phyloP scores from a whole-genome alignment of 1,140 invertebrate species.

The Bombus affinis region DNA sequence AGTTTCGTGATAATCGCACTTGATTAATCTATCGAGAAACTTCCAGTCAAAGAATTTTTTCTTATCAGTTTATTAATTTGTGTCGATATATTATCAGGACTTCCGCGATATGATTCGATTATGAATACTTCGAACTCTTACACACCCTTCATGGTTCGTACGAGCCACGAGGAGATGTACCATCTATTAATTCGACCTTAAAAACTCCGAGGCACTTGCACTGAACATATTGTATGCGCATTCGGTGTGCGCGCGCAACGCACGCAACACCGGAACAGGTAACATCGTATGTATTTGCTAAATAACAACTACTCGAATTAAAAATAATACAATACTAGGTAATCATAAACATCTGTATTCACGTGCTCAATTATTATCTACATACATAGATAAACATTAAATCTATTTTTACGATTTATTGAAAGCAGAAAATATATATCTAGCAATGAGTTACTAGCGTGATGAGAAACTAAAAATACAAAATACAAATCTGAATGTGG shows the following conservation, averaged over 20 bases:
- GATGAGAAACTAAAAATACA: too few relatives aligned
- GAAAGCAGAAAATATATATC: too few relatives aligned
- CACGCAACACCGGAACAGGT: slow-evolving; percentile 34
- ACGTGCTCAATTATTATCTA: background rate
- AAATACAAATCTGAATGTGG: too few relatives aligned
- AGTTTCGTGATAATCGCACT: too few relatives aligned
- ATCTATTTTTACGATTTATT: background rate
- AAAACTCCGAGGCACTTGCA: slow-evolving; percentile 59
- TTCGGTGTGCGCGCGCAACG: background rate
- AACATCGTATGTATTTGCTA: background rate
- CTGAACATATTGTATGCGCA: slow-evolving; percentile 13
- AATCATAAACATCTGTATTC: background rate
- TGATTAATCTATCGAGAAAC: background rate
- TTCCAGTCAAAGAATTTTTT: background rate
- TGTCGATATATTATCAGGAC: slow-evolving; percentile 45
- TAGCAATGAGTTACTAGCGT: too few relatives aligned
- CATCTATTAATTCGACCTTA: slow-evolving; percentile 75
- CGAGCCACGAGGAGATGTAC: slow-evolving; percentile 47
- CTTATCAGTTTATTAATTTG: background rate
- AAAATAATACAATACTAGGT: background rate
- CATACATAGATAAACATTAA: background rate
- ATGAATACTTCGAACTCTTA: slow-evolving; percentile 36
- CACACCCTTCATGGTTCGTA: slow-evolving; percentile 43
- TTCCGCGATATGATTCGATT: slow-evolving; percentile 37
- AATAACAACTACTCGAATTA: slow-evolving; percentile 16